Percentiles rank a stretch among this genome's conserved stretches.
phyloP scores from a whole-genome alignment of 92 coral and sea anemone species.

The Meandrina meandrites region DNA sequence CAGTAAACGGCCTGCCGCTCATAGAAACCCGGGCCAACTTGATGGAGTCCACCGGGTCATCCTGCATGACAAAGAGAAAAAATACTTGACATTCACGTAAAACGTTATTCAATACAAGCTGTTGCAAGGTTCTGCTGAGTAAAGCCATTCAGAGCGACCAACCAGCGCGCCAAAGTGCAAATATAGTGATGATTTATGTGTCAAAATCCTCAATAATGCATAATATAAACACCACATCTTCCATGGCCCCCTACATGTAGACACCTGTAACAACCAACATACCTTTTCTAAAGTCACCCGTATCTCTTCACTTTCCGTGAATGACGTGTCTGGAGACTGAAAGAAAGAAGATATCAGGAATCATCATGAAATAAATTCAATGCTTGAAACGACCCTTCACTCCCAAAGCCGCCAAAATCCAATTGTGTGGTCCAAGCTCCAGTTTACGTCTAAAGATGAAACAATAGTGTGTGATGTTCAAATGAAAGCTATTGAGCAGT shows the following conservation, averaged over 20 bases:
- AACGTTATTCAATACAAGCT: background rate
- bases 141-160: background rate
- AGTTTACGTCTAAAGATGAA: background rate
- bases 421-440: background rate
- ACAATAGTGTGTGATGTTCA: background rate
- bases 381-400: background rate
- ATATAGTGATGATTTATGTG: background rate
- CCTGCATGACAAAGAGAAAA: slow-evolving; percentile 42
- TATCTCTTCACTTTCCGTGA: slow-evolving; percentile 67
- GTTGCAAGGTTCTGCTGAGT: background rate
- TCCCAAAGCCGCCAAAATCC: background rate
- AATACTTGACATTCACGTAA: background rate
- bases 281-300: slow-evolving; percentile 70
- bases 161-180: background rate
- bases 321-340: slow-evolving; percentile 42
- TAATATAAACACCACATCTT: background rate
- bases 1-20: slow-evolving; percentile 69
- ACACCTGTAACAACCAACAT: too few species aligned
- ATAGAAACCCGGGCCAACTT: slow-evolving; percentile 68
- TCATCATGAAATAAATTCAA: background rate
- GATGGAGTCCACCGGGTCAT: slow-evolving; percentile 75
- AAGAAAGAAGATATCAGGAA: background rate
- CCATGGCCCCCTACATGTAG: too few species aligned
- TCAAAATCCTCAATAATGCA: background rate
- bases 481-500: background rate